Conservation (phyloP, 2,113 vertebrate species). For the Recurvirostra avosetta region DNA sequence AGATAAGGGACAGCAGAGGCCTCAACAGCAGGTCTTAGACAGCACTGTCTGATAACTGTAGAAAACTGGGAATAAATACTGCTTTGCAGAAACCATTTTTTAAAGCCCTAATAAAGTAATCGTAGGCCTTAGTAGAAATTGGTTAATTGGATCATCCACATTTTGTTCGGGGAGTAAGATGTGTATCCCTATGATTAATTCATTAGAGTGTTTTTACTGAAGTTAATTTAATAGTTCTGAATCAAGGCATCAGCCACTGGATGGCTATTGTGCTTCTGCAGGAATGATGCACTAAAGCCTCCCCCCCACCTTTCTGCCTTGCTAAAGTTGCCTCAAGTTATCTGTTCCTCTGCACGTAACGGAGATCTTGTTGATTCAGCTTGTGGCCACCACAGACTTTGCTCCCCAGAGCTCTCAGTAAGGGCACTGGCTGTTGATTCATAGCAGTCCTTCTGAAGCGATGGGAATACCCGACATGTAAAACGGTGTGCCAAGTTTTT, state of each 20-base stretch:
- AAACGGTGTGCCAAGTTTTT: neutral
- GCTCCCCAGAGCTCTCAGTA: neutral
- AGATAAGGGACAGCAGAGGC: constrained; percentile 51
- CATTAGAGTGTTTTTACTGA: constrained; percentile 13
- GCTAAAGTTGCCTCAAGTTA: neutral
- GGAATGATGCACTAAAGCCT: neutral
- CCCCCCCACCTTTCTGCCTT: neutral
- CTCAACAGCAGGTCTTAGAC: constrained; percentile 22
- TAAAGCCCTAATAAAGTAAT: constrained; percentile 35
- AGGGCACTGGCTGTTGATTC: neutral
- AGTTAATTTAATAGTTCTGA: constrained; percentile 46
- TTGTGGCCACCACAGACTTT: neutral
- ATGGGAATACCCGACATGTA: neutral
- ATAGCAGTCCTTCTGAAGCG: neutral
- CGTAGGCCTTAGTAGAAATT: neutral
- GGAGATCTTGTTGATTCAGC: neutral
- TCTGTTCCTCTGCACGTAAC: neutral
- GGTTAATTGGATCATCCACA: constrained; percentile 16
- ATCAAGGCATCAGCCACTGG: neutral
- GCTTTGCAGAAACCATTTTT: constrained; percentile 39
- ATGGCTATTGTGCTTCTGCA: neutral
- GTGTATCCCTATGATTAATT: neutral
- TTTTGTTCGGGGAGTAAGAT: constrained; percentile 19
- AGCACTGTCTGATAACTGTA: constrained; percentile 46
- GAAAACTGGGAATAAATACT: constrained; percentile 48